phyloP scores from a whole-genome alignment of 1,140 invertebrate genomes.

The Pogonomyrmex barbatus region DNA sequence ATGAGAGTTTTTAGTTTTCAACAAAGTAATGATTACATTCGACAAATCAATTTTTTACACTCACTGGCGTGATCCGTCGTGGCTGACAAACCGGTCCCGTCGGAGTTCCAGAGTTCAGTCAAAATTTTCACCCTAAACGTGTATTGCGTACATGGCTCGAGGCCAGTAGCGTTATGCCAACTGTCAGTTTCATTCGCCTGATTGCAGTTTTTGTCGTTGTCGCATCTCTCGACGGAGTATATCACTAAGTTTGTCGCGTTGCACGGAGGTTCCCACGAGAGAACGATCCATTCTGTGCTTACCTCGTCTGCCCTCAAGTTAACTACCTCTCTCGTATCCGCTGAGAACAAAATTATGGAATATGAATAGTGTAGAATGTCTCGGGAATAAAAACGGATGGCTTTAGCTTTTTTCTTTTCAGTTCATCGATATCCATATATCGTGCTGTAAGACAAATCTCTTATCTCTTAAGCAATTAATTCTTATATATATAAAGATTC shows the following conservation, averaged over 20 bases:
- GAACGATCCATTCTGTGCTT: constrained; percentile 52
- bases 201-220: constrained; percentile 6
- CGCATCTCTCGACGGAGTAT: constrained; percentile 52
- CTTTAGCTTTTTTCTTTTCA: not conserved
- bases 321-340: constrained; percentile 26
- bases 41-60: constrained; percentile 1
- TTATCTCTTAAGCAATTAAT: not conserved
- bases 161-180: constrained; percentile 46
- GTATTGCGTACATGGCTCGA: constrained; percentile 70
- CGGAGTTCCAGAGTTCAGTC: not conserved
- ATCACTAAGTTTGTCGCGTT: not conserved
- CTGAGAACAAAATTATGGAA: not conserved
- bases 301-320: not conserved
- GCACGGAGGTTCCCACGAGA: constrained; percentile 67
- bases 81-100: not conserved
- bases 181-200: not conserved
- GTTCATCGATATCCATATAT: not conserved
- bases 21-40: not conserved
- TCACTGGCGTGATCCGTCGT: constrained; percentile 53
- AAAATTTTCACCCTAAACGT: constrained; percentile 60
- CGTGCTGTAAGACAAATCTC: too few relatives aligned
- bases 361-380: not conserved
- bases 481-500: not conserved
- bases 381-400: not conserved
- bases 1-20: not conserved